Evolutionary conservation across 2,113 vertebrate species (phyloP).

Genomic region (Aspiorhynchus laticeps): DNA sequence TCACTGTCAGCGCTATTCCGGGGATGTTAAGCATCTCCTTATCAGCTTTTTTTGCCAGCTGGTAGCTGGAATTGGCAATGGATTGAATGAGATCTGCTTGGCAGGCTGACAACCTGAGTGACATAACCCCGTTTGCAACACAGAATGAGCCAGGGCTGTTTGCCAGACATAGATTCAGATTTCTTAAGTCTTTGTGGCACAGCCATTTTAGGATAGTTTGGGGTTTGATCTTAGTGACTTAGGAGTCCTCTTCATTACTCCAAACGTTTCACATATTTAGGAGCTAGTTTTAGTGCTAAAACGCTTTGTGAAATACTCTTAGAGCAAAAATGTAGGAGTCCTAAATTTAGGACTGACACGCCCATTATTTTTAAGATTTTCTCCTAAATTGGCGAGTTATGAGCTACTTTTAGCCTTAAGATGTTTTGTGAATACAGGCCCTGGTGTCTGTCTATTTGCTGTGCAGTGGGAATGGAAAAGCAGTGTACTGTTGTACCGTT

Average conservation of each 20-base stretch:
- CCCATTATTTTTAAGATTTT: too few species aligned
- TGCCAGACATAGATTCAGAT: background rate
- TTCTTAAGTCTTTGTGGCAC: background rate
- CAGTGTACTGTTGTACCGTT: background rate
- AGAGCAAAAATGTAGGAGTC: too few species aligned
- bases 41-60: background rate
- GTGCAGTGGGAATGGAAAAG: background rate
- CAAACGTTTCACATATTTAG: too few species aligned
- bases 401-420: too few species aligned
- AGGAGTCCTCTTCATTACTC: too few species aligned
- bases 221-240: too few species aligned
- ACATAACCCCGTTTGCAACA: background rate
- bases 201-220: too few species aligned
- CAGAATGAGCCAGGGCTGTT: background rate
- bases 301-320: too few species aligned
- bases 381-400: too few species aligned
- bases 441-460: background rate
- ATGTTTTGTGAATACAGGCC: too few species aligned
- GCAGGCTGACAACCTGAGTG: background rate
- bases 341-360: too few species aligned
- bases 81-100: background rate
- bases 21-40: background rate
- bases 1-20: background rate
- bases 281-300: too few species aligned
- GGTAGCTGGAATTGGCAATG: background rate